Evolutionary conservation across 2,888 invertebrate genomes (phyloP).

Genomic region (Caenorhabditis auriculariae): DNA sequence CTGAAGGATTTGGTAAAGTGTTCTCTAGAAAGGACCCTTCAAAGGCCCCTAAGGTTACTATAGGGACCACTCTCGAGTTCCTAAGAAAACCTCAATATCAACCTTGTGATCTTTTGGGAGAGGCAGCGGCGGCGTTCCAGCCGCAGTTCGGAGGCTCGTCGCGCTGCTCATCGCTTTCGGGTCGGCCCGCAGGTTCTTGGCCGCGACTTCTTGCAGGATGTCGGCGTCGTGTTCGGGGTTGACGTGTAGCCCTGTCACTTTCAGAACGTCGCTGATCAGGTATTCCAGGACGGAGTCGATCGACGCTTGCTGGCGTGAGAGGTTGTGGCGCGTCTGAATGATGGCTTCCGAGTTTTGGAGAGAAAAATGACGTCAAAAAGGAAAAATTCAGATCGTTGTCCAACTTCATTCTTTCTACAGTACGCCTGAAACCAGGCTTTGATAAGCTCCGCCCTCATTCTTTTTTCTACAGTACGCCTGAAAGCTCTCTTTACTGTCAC

Average conservation of each 20-base stretch:
- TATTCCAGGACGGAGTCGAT: constrained; percentile 39
- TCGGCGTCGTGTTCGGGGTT: background rate
- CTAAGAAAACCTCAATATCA: too few relatives aligned
- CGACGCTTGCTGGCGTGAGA: constrained; percentile 32
- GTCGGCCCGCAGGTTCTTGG: too few relatives aligned
- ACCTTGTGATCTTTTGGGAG: background rate
- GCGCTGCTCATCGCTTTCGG: constrained; percentile 10
- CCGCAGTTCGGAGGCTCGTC: background rate
- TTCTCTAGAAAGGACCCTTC: too few relatives aligned
- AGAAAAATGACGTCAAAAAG: background rate
- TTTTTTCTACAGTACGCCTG: too few relatives aligned
- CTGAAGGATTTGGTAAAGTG: too few relatives aligned
- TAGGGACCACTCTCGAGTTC: too few relatives aligned
- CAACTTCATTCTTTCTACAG: too few relatives aligned
- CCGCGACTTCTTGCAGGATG: background rate
- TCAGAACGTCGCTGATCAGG: constrained; percentile 42
- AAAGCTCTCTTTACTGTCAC: too few relatives aligned
- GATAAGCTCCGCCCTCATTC: too few relatives aligned
- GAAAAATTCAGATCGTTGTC: too few relatives aligned
- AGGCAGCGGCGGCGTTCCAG: background rate
- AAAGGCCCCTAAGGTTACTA: too few relatives aligned
- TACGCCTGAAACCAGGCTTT: too few relatives aligned
- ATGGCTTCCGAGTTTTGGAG: background rate
- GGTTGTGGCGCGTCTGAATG: constrained; percentile 20
- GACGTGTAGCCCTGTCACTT: constrained; percentile 12